Base-by-base conservation (phyloP, 2,888 invertebrate species). In the Drosophila vallismaia region DNA sequence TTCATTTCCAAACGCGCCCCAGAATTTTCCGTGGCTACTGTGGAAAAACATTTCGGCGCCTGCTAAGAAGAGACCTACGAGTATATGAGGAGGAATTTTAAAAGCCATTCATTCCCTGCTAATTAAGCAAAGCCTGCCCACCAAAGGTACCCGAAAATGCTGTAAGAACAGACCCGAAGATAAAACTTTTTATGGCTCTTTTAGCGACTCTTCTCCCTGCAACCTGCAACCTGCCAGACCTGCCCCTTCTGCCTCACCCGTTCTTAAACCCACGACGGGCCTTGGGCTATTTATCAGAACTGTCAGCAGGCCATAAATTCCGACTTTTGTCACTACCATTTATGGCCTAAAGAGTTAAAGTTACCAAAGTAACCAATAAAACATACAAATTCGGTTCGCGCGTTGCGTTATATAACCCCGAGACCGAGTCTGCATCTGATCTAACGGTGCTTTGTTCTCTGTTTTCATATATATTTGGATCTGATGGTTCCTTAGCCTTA, bases 251-350 rank as follows among this genome's bases (percentile, higher is more conserved):
- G n/a, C 14, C 7, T 2, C 19, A 2, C 1, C 19, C 19, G 19
- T 19, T 19, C 19, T 19, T 19, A 19, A 33, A 19, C 31, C 46
- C n/a, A 44, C 36, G 42, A 19, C 26, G 44, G 48, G 28, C 49
- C 54, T 67, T 33, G 42, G 70, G 59, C 73, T 76, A 79, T 85
- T 87, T 82, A 82, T 87, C 88, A 75, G 63, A 82, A 54, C 75
- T 77, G 88, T 83, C 86, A 57, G 67, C 42, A 29, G 58, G 29
- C 55, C 68, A 53, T 74, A 58, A 71, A 55, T 63, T 50, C 73
- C 31, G 59, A 48, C 38, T 70, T 69, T 69, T 69, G 73, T 74
- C 70, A 69, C 56, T 51, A 31, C 87, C 87, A 74, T 81, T 76
- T 79, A 62, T 63, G 82, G 74, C 53, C 63, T 79, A 52, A 58